Evolutionary conservation across 2,888 invertebrate species (phyloP), one percentile per base, ranked within the genome.

Genomic region (Dasypogon diadema): DNA sequence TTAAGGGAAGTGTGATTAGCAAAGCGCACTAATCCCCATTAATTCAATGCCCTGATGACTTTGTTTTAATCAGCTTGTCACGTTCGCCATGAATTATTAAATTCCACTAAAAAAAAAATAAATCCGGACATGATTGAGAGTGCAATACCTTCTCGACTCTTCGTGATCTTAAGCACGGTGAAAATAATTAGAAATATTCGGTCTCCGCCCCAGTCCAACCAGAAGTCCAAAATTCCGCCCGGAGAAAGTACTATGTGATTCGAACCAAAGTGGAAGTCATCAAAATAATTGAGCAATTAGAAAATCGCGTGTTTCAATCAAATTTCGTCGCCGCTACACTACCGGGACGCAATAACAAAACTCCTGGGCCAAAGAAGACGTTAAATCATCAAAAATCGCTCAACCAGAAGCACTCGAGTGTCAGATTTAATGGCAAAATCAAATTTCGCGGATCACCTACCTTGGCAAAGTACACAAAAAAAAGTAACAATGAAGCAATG

Each of bases 391-490:
- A 70, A 70, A 70, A 70, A 54, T 30, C 70, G 54, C 54, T 70
- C 70, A 54, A 70, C 70, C 70, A 70, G 54, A 70, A 70, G 70
- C 70, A 24, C 30, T 54, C 12, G 54, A 34, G 70, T 70, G 54
- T 70, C 70, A 34, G 54, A 30, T 70, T 51, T 34, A 48, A 70
- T 54, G 21, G 34, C 12, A 30, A 70, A 70, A 70, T 70, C 70
- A 70, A 70, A 70, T 70, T 70, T 70, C 70, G 30, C 70, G 70
- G 54, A 51, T 70, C 70, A 70, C 54, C 70, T 54, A 51, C 30
- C 10, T 70, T 51, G 16, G 14, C 22, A 21, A 30, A 18, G 24
- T 21, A 68, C 46, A 10, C 22, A 65, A 24, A n/a, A 24, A 24
- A 26, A 21, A 12, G n/a, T 12, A 42, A 42, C 42, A 42, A 42